These are phyloP conservation scores for Lathamus discolor DNA, from an alignment of 2,113 vertebrate genomes.

Conservation along the genomic window DNA sequence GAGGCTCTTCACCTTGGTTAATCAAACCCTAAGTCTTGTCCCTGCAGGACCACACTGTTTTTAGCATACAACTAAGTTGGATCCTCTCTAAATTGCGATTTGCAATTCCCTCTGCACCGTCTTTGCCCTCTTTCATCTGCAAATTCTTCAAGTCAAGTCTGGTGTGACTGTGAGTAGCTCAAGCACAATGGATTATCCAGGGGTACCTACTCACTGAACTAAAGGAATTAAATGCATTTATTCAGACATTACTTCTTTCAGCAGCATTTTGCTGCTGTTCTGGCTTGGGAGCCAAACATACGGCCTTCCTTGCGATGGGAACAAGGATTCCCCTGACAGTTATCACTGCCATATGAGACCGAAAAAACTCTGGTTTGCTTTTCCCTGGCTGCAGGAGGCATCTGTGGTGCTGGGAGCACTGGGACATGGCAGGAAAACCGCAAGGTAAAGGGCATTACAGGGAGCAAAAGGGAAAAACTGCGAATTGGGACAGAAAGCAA, in stretches of 20 bases:
- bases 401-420: neutral
- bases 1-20: neutral
- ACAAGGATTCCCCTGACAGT: neutral
- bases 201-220: neutral
- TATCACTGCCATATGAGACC: neutral
- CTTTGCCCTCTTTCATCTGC: neutral
- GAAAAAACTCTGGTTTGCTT: neutral
- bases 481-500: neutral
- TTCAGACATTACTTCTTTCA: neutral
- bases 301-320: neutral
- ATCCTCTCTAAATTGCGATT: neutral
- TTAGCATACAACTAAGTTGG: accelerated
- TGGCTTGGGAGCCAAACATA: neutral
- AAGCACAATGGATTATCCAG: neutral
- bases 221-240: neutral
- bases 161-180: neutral
- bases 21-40: accelerated
- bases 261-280: neutral
- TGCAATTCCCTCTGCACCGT: neutral
- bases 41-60: no score
- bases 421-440: neutral
- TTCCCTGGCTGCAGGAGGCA: neutral
- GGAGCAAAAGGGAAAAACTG: neutral
- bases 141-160: no score
- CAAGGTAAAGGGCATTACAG: neutral